Evolutionary conservation across 2,888 invertebrate genomes (phyloP).

Genomic region (Tenthredo livida): DNA sequence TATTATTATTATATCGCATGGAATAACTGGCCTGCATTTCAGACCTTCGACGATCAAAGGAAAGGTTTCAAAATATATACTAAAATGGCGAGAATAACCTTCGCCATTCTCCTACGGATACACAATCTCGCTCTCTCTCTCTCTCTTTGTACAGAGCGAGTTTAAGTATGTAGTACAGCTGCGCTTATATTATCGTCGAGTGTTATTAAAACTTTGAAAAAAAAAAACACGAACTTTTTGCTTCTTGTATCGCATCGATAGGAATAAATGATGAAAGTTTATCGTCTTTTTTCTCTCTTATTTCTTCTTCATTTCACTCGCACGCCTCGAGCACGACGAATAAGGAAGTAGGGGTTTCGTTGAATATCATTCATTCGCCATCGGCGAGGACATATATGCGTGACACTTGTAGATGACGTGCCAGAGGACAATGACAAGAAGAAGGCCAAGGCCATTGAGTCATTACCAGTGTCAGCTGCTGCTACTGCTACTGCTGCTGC

Average conservation of each 20-base stretch:
- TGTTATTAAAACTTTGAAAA: not conserved
- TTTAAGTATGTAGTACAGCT: not conserved
- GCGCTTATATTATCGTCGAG: not conserved
- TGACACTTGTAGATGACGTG: conserved; percentile 41
- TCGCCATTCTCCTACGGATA: not conserved
- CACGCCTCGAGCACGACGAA: not conserved
- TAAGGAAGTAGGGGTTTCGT: not conserved
- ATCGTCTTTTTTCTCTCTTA: not conserved
- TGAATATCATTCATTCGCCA: conserved; percentile 42
- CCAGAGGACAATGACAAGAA: conserved; percentile 41
- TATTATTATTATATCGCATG: not conserved
- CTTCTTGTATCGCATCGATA: not conserved
- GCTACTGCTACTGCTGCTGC: not conserved
- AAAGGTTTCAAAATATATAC: not conserved
- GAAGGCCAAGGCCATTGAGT: conserved; percentile 39
- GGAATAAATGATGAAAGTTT: not conserved
- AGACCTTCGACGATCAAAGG: conserved; percentile 15
- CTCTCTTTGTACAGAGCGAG: not conserved
- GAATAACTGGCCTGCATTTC: not conserved
- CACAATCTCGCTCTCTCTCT: not conserved
- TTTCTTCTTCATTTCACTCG: not conserved
- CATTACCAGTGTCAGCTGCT: conserved; percentile 36
- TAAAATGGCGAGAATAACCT: not conserved
- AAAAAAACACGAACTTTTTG: not conserved
- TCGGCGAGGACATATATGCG: conserved; percentile 29